A percentile compares a stretch with the other conserved stretches of the same genome.
phyloP scores from a whole-genome alignment of 2,797 vertebrate genomes.

The Parauchenoglanis ngamensis region DNA sequence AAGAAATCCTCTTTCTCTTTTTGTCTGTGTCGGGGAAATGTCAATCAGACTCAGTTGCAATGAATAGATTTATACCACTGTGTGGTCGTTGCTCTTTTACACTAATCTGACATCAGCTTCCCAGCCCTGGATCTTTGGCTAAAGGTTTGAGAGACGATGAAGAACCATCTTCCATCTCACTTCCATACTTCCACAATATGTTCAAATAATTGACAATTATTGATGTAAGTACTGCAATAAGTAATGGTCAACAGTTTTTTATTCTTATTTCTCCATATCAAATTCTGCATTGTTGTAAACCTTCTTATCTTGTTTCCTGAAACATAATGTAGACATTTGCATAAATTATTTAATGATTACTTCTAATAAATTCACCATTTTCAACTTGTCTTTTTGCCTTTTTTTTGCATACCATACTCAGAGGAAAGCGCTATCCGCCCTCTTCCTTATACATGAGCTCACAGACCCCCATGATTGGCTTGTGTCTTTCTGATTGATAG shows the following conservation, averaged over 20 bases:
- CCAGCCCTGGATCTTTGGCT: background rate
- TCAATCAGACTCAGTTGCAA: slow-evolving; percentile 40
- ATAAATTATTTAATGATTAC: background rate
- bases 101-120: background rate
- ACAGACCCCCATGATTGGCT: background rate
- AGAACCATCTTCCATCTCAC: background rate
- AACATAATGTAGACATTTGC: background rate
- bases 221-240: background rate
- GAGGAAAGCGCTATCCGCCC: background rate
- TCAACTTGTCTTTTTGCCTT: background rate
- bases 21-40: slow-evolving; percentile 43
- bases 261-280: background rate
- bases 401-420: background rate
- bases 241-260: background rate
- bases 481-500: background rate
- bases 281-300: slow-evolving; percentile 13
- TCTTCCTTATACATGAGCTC: background rate
- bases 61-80: slow-evolving; percentile 4
- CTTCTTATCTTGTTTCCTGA: background rate
- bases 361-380: background rate
- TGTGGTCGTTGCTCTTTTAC: slow-evolving; percentile 8
- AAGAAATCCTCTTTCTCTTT: slow-evolving; percentile 17
- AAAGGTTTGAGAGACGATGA: background rate
- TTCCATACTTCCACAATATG: too few species aligned
- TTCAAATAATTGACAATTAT: background rate